Conservation (phyloP, 2,888 invertebrate genomes). For the Aquatica leii region DNA sequence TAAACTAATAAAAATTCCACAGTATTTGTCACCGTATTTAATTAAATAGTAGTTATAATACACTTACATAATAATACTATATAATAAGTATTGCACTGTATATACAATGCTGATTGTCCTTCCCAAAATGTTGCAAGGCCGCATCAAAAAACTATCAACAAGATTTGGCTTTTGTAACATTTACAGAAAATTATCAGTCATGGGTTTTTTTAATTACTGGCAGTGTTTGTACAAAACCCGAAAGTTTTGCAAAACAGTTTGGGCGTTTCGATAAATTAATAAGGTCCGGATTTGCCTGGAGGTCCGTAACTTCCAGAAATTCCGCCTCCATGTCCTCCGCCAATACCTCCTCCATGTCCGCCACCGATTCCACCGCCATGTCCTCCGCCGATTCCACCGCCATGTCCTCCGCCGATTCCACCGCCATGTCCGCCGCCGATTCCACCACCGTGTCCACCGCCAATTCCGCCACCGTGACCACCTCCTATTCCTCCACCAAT, state of each 20-base stretch:
- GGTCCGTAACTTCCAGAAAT: slow-evolving; percentile 59
- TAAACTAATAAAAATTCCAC: background rate
- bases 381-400: slow-evolving; percentile 40
- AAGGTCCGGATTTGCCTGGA: slow-evolving; percentile 61
- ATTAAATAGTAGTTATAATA: slow-evolving; percentile 40
- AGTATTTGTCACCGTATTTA: slow-evolving; percentile 38
- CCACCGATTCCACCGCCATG: slow-evolving; percentile 57
- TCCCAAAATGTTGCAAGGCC: slow-evolving; percentile 12
- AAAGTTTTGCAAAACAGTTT: background rate
- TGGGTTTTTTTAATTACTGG: background rate
- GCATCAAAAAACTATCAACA: background rate
- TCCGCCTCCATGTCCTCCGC: slow-evolving; percentile 55
- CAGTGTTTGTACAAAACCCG: background rate
- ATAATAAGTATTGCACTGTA: slow-evolving; percentile 53
- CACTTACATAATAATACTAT: slow-evolving; percentile 34
- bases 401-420: slow-evolving; percentile 55
- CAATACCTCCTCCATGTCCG: slow-evolving; percentile 47
- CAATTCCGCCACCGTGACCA: slow-evolving; percentile 50
- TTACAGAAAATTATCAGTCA: slow-evolving; percentile 8
- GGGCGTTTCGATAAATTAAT: slow-evolving; percentile 48
- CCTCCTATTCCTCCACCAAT: slow-evolving; percentile 59
- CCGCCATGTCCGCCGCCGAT: slow-evolving; percentile 61
- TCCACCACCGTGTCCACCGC: slow-evolving; percentile 48
- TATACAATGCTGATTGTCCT: slow-evolving; percentile 46
- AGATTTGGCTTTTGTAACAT: slow-evolving; percentile 10